phyloP scores from a whole-genome alignment of 2,888 invertebrate genomes.

The Agriopis marginaria region DNA sequence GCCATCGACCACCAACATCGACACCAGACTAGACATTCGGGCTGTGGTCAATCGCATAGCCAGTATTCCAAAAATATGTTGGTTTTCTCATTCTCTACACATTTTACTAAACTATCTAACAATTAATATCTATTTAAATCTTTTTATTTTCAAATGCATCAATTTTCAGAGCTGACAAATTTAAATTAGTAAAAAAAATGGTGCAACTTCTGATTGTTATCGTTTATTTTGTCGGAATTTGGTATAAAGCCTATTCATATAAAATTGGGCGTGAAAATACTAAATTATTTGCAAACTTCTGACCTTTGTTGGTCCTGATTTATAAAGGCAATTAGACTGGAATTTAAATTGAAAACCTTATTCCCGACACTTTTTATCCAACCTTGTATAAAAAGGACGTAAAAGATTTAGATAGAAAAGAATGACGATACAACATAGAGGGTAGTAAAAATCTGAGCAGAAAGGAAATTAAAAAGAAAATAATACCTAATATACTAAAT shows the following conservation, averaged over 20 bases:
- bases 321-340: slow-evolving; percentile 52
- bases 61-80: no score
- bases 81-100: no score
- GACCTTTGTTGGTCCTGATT: slow-evolving; percentile 48
- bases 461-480: neutral
- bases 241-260: slow-evolving; percentile 3
- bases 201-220: neutral
- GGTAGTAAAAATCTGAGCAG: neutral
- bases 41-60: no score
- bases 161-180: neutral
- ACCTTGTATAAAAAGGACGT: slow-evolving; percentile 5
- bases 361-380: slow-evolving; percentile 5
- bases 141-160: no score
- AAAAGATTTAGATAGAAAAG: neutral
- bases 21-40: no score
- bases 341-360: slow-evolving; percentile 43
- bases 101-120: no score
- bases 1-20: neutral
- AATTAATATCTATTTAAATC: no score
- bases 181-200: neutral
- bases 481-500: no score
- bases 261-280: slow-evolving; percentile 19
- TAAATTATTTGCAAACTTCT: slow-evolving; percentile 29
- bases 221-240: neutral
- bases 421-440: neutral